Base-by-base conservation (phyloP, 2,888 invertebrate genomes). In the Cheiracanthium punctorium region DNA sequence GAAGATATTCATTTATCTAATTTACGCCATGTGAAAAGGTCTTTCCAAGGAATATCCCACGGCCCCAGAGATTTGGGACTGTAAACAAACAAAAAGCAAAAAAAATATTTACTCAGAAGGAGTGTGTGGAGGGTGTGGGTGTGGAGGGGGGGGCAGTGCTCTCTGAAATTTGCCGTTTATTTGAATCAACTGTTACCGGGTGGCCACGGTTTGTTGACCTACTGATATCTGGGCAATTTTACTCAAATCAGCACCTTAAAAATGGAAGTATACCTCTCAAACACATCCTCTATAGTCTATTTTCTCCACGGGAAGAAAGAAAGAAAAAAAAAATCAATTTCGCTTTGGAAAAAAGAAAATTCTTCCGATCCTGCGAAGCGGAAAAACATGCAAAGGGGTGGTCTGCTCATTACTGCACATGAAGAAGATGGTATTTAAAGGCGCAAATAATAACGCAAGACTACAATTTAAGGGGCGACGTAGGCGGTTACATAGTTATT, bases 401-500 rank as follows among this genome's bases (percentile, higher is more conserved):
- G 28, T 37, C 43, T 20, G 48, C 69, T 79, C 30, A 74, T 81
- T 67, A 32, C 74, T 43, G 29, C 65, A 24, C n/a, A 82, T 82
- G 82, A 82, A 82, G 75, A 70, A 70, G 70, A 75, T 75, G 17
- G 71, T 82, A 64, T 82, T 82, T 82, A 75, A 70, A 37, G 64
- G 17, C 69, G 24, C 20, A 72, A 81, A 82, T 82, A 29, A 82
- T 41, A 75, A 32, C 30, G 2, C 41, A 20, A n/a, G 14, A 37
- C 20, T 72, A 30, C 52, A 28, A 7, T 24, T n/a, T 30, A 28
- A 4, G 74, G 81, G 43, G 71, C 30, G 29, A n/a, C 41, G 71
- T 29, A 70, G 81, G 81, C 52, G 75, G 43, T 41, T 29, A 41
- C 28, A 24, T 17, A 28, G 81, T 82, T 82, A 75, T 48, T 75